Evolutionary conservation across 2,113 vertebrate genomes (phyloP).

Genomic region (Casuarius casuarius): DNA sequence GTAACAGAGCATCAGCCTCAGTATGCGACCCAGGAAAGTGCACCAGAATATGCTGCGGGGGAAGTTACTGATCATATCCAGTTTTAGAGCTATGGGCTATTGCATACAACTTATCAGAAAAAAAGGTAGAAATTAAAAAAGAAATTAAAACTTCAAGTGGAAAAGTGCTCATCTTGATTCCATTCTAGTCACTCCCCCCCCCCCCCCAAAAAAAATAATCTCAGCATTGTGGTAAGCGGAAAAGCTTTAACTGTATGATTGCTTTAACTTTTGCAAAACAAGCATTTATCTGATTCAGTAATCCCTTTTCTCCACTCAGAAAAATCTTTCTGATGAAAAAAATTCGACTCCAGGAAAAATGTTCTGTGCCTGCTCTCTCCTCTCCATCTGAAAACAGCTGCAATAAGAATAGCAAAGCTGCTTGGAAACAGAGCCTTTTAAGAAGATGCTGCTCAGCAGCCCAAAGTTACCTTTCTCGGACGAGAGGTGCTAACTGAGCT

Average conservation of each 20-base stretch:
- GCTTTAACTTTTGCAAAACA: neutral
- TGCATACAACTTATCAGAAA: neutral
- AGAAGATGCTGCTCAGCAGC: neutral
- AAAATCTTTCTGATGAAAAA: neutral
- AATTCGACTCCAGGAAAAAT: neutral
- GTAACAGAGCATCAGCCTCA: neutral
- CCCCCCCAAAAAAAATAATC: neutral
- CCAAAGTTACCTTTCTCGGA: neutral
- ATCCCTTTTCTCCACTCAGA: neutral
- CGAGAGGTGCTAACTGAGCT: accelerated
- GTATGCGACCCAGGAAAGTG: neutral
- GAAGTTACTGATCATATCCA: neutral
- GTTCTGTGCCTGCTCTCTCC: neutral
- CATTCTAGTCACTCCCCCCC: too few species aligned
- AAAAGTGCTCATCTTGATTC: neutral
- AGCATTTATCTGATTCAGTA: neutral
- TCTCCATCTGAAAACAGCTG: neutral
- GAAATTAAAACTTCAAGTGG: neutral
- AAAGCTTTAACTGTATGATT: accelerated
- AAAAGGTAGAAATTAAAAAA: too few species aligned
- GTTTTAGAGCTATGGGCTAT: neutral
- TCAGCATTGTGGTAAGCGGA: accelerated
- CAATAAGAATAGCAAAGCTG: too few species aligned
- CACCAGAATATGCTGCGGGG: neutral
- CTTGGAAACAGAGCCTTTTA: neutral